Conservation (phyloP, 2,888 invertebrate species). For the Elysia crispata region DNA sequence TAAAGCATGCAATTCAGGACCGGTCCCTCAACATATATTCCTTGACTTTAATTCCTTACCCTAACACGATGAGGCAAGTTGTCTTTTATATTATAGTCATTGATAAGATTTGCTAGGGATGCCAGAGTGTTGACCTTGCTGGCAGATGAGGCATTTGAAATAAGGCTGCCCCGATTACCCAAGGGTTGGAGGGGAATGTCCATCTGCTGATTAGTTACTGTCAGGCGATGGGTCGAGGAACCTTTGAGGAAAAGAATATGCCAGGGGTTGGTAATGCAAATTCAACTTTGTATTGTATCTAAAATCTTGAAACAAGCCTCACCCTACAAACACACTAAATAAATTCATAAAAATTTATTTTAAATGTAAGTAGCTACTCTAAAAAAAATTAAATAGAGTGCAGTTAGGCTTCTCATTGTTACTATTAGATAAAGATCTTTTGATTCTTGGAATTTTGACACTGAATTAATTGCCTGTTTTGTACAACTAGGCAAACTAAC, state of each 20-base stretch:
- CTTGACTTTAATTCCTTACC: constrained; percentile 74
- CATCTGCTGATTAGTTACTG: constrained; percentile 64
- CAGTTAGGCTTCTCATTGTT: too few relatives aligned
- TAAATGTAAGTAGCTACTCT: too few relatives aligned
- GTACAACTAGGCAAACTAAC: too few relatives aligned
- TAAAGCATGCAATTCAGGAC: too few relatives aligned
- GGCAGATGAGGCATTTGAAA: constrained; percentile 82
- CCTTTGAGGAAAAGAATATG: constrained; percentile 42
- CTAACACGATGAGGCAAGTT: constrained; percentile 81
- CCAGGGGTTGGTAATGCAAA: constrained; percentile 60
- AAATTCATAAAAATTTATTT: too few relatives aligned
- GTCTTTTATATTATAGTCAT: constrained; percentile 69
- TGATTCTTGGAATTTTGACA: too few relatives aligned
- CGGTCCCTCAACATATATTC: neutral
- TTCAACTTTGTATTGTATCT: too few relatives aligned
- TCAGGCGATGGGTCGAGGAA: constrained; percentile 56
- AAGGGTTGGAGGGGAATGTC: constrained; percentile 81
- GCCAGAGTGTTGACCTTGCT: constrained; percentile 91
- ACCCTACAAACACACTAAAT: too few relatives aligned
- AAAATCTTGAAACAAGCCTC: too few relatives aligned
- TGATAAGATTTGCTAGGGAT: constrained; percentile 88
- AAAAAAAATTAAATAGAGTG: too few relatives aligned
- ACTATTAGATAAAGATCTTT: too few relatives aligned
- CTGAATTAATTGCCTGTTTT: too few relatives aligned
- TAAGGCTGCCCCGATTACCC: constrained; percentile 87